Base-by-base conservation (phyloP, 2,113 vertebrate species). In the Sylvietta virens region DNA sequence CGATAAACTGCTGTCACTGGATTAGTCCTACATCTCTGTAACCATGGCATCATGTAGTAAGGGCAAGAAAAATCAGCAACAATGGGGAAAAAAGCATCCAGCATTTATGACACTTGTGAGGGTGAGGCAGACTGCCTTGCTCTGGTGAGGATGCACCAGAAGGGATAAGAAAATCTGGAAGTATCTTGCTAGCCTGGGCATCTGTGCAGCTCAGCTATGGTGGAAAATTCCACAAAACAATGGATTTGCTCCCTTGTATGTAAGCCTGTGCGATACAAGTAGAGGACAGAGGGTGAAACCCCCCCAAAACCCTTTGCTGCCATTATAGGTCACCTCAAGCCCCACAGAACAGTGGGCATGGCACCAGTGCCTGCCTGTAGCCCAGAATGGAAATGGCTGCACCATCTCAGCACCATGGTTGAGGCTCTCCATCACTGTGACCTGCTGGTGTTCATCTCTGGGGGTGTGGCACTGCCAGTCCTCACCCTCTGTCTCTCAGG, bases 121-220 rank as follows among this genome's bases (percentile, higher is more conserved):
- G 39, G 20, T 45, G 58, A 77, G 62, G 91, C 47, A 88, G 82
- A 60, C 31, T 44, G 71, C 54, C 37, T 83, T 0, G 0, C 47
- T 65, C 50, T 10, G 2, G 13, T 61, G 72, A 77, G 86, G 87
- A 73, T 17, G 42, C 33, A 73, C 45, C 80, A 91, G 77, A 88
- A 93, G 39, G 88, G 69, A 60, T 28, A 85, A 81, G 77, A 64
- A 89, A 81, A 81, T 40, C 51, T 48, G 70, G 22, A 31, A 78
- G 92, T n/a, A 67, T 61, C 86, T 67, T 35, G 57, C 65, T 60
- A 93, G 83, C 33, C 93, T 72, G 70, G 91, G 86, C 69, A 81
- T 76, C 90, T 91, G 78, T 71, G 92, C 91, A 51, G 51, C 81
- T 69, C 57, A 64, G 73, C 61, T 76, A 8, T 1, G 31, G 21